phyloP scores from a whole-genome alignment of 2,113 vertebrate species.

The Takifugu flavidus region DNA sequence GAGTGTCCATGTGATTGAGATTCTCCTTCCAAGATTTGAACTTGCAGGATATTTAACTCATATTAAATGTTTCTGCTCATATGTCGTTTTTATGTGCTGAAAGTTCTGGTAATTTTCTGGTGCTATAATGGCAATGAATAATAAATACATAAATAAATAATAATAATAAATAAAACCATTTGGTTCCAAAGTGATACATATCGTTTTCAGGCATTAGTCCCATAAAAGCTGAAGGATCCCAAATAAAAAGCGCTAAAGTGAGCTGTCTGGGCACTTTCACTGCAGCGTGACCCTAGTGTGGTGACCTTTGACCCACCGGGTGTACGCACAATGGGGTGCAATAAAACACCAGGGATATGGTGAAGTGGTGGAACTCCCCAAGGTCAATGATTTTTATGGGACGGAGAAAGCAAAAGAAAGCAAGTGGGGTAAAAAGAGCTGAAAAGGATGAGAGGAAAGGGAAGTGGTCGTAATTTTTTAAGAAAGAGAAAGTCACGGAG shows the following conservation, averaged over 20 bases:
- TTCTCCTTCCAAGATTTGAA: slow-evolving; percentile 18
- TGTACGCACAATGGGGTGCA: slow-evolving; percentile 59
- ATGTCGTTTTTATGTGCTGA: slow-evolving; percentile 45
- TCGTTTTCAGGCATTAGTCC: slow-evolving; percentile 48
- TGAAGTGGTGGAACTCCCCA: slow-evolving; percentile 52
- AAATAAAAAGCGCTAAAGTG: slow-evolving; percentile 56
- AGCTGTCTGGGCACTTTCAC: slow-evolving; percentile 61
- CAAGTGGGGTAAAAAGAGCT: no score
- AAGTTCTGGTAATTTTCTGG: slow-evolving; percentile 38
- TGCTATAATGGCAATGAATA: slow-evolving; percentile 4
- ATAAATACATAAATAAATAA: no score
- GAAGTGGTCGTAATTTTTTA: slow-evolving; percentile 14
- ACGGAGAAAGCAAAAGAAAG: slow-evolving; percentile 9
- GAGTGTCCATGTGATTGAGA: slow-evolving; percentile 7
- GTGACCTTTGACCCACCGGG: slow-evolving; percentile 56
- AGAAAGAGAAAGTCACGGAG: no score
- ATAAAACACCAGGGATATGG: slow-evolving; percentile 60
- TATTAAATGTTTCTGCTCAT: slow-evolving; percentile 13
- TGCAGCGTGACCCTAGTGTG: slow-evolving; percentile 49
- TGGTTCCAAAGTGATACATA: slow-evolving; percentile 51
- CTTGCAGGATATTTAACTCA: slow-evolving; percentile 24
- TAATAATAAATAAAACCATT: slow-evolving; percentile 42
- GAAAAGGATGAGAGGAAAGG: slow-evolving; percentile 27
- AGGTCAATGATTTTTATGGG: slow-evolving; percentile 56
- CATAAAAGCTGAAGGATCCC: slow-evolving; percentile 38